Percentiles rank a stretch among this genome's conserved stretches.
Conservation (phyloP, 2,888 invertebrate species). For the Macrosiphum euphorbiae region DNA sequence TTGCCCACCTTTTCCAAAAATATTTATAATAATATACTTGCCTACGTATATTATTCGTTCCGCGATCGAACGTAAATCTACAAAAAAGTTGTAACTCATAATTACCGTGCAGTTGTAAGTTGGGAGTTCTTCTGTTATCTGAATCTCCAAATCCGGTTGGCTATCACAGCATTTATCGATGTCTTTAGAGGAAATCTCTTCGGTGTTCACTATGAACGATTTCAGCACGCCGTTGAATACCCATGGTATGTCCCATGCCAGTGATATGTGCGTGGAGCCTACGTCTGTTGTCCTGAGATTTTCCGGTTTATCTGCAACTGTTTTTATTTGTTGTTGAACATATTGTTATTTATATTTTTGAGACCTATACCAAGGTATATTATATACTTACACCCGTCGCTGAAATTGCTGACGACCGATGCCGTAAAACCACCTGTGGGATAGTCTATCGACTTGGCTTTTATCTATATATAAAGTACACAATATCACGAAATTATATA, state of each 20-base stretch:
- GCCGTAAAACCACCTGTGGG: not conserved
- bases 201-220: constrained; percentile 33
- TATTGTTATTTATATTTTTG: no score
- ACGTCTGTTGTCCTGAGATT: not conserved
- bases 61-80: not conserved
- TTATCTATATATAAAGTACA: not conserved
- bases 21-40: no score
- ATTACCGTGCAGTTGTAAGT: constrained; percentile 35
- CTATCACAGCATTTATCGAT: not conserved
- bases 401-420: constrained; percentile 4
- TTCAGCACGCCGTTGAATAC: constrained; percentile 41
- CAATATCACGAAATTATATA: not conserved
- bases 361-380: not conserved
- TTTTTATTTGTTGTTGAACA: not conserved
- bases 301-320: constrained; percentile 33
- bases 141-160: constrained; percentile 1
- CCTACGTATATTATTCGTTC: not conserved
- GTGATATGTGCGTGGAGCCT: not conserved
- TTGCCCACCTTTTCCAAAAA: no score
- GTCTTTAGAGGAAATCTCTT: constrained; percentile 18
- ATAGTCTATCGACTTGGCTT: constrained; percentile 40
- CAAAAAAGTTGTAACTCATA: not conserved
- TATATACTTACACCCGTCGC: constrained; percentile 17
- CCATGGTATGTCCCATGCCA: constrained; percentile 47
- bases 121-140: constrained; percentile 8